phyloP scores from a whole-genome alignment of 2,888 invertebrate species.

The Ophraella communa region DNA sequence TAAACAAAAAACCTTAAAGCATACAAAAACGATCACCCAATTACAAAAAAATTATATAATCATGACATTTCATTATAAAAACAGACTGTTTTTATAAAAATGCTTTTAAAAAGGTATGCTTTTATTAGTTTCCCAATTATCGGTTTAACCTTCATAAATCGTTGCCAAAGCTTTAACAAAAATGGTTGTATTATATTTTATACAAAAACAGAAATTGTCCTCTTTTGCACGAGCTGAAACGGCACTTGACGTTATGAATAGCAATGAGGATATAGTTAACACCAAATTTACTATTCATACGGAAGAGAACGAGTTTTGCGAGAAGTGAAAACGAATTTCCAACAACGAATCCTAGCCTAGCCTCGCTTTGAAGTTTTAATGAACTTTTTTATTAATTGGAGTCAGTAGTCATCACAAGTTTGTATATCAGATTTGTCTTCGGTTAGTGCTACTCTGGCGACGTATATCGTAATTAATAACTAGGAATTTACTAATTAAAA shows the following conservation, averaged over 20 bases:
- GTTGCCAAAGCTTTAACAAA: not conserved
- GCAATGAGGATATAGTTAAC: constrained; percentile 24
- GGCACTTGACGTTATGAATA: constrained; percentile 18
- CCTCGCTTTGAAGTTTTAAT: constrained; percentile 28
- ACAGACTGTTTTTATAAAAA: too few species aligned
- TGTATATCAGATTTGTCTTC: not conserved
- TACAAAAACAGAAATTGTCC: not conserved
- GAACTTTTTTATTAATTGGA: constrained; percentile 27
- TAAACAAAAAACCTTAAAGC: too few species aligned
- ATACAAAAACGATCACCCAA: too few species aligned
- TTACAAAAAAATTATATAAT: too few species aligned
- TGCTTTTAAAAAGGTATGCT: too few species aligned
- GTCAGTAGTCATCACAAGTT: constrained; percentile 16
- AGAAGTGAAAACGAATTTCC: constrained; percentile 24
- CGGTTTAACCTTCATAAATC: not conserved
- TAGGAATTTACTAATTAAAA: not conserved
- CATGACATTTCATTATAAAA: too few species aligned
- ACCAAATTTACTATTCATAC: constrained; percentile 27
- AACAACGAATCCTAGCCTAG: constrained; percentile 24
- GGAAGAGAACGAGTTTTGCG: constrained; percentile 15
- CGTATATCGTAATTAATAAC: not conserved
- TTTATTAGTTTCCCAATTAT: not conserved
- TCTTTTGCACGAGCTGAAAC: constrained; percentile 18
- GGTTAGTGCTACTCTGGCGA: not conserved
- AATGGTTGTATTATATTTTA: not conserved